Evolutionary conservation across 2,113 vertebrate genomes (phyloP), one percentile per base, ranked within the genome.

Genomic region (Myotis lucifugus): DNA sequence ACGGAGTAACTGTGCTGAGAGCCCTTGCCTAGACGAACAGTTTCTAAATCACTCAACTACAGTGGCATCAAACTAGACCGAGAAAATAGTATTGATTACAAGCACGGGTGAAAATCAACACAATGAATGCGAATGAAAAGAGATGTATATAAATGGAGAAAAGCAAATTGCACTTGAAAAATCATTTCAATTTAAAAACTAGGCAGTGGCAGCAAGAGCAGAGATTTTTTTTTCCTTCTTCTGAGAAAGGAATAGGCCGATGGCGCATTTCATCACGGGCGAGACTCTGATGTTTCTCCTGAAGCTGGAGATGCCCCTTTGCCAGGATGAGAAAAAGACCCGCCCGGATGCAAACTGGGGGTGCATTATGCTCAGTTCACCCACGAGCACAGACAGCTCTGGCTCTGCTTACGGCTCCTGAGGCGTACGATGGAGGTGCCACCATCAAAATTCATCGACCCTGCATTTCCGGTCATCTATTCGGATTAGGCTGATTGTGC

Each of bases 251-350:
- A 95, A 88, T 64, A 54, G 46, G 69, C 70, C 82, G 83, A 97
- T 94, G 94, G 96, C 70, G 95, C 94, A 95, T 94, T 96, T 95
- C 91, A 81, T 74, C 94, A 92, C 48, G 88, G 77, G 61, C 79
- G 52, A 96, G 95, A 95, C 95, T 91, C 89, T 96, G 93, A 93
- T 82, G 96, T 95, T 94, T 88, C 83, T 97, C 90, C 89, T 17
- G 76, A 95, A 95, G 95, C 87, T 95, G 42, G 81, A 96, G 96
- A 89, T 93, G 82, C 56, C 88, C 97, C 92, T 97, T 97, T 96
- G 78, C 92, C 61, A 70, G 78, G 96, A 97, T 93, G 92, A 97
- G 96, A 96, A 97, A 97, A 97, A 97, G 95, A 93, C 89, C 95
- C 82, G 95, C 56, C 88, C 84, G 97, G 81, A 85, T 83, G 86